Evolutionary conservation across 2,888 invertebrate species (phyloP).

Genomic region (Pachymerium ferrugineum): DNA sequence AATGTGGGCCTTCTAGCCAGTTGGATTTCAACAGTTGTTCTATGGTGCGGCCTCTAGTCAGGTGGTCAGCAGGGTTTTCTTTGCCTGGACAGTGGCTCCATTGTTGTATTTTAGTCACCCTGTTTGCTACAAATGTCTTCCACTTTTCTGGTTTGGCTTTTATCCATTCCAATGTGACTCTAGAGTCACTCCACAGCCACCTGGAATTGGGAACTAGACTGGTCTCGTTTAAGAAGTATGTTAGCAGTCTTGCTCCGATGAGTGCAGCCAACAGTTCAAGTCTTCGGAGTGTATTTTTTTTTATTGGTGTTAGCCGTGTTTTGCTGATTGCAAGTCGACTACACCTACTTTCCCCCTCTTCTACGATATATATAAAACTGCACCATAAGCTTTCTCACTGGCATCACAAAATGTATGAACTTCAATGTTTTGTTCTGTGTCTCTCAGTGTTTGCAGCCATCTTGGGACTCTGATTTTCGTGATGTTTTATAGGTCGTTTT

Average conservation of each 20-base stretch:
- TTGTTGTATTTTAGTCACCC: constrained; percentile 8
- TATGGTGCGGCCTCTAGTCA: neutral
- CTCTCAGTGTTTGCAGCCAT: neutral
- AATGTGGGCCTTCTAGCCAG: neutral
- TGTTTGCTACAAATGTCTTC: neutral
- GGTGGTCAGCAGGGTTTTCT: constrained; percentile 28
- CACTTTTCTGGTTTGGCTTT: neutral
- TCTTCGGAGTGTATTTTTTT: neutral
- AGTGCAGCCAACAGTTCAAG: neutral
- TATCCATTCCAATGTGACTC: neutral
- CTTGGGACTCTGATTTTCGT: neutral
- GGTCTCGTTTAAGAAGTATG: neutral
- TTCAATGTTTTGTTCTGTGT: neutral
- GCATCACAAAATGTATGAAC: constrained; percentile 23
- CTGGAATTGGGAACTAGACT: neutral
- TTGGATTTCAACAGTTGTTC: neutral
- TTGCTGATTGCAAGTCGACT: neutral
- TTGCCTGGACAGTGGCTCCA: constrained; percentile 23
- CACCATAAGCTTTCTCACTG: constrained; percentile 26
- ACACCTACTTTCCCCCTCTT: neutral
- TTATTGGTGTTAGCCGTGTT: neutral
- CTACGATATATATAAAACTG: neutral
- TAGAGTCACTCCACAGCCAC: neutral
- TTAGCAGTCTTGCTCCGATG: neutral
- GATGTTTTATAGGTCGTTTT: neutral